These are phyloP conservation scores for Patella caerulea DNA, from an alignment of 2,888 invertebrate genomes.

Conservation along the genomic window DNA sequence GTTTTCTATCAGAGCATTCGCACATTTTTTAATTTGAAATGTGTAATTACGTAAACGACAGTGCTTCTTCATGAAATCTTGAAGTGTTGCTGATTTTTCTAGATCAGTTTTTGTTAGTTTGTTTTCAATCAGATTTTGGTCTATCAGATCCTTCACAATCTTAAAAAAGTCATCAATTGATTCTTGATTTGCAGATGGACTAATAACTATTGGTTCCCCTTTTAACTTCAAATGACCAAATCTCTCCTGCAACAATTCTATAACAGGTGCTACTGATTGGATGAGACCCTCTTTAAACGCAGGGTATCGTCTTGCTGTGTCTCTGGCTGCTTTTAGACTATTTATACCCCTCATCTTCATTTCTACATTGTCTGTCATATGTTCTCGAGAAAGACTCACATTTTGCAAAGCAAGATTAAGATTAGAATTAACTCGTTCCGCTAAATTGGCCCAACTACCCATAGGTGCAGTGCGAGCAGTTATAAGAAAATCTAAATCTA, in stretches of 20 bases:
- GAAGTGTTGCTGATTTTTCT: too few relatives aligned
- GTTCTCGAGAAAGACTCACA: background rate
- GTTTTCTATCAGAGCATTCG: too few relatives aligned
- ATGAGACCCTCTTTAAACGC: background rate
- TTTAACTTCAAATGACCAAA: background rate
- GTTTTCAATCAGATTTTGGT: constrained; percentile 3
- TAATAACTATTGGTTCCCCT: constrained; percentile 3
- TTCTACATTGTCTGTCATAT: background rate
- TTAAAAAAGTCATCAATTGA: constrained; percentile 1
- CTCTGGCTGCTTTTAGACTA: constrained; percentile 1
- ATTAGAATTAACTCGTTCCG: background rate
- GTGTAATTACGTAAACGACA: too few relatives aligned
- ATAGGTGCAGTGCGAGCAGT: background rate
- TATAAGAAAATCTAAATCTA: background rate
- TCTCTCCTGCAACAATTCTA: background rate
- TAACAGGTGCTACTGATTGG: background rate
- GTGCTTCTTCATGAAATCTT: too few relatives aligned
- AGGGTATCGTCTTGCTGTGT: background rate
- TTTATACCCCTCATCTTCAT: background rate
- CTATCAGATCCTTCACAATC: background rate
- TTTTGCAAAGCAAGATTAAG: background rate
- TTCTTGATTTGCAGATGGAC: background rate
- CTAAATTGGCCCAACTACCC: background rate
- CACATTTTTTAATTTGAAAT: too few relatives aligned
- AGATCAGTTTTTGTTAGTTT: background rate